phyloP scores from a whole-genome alignment of 1,140 invertebrate species.

The Agraylea sexmaculata region DNA sequence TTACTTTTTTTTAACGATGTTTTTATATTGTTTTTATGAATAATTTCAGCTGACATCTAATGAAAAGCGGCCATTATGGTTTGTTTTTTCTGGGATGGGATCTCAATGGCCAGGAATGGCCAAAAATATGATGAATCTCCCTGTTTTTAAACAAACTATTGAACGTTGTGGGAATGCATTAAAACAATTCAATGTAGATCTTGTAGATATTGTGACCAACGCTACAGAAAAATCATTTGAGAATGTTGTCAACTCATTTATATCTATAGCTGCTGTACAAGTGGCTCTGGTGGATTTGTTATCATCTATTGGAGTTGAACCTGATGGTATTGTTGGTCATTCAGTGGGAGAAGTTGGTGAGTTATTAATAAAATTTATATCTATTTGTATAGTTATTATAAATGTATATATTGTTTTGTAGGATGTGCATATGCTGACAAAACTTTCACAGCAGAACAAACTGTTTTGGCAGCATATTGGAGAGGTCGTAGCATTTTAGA shows the following conservation, averaged over 20 bases:
- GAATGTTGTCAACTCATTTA: conserved; percentile 78
- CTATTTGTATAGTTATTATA: background rate
- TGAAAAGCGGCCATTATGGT: conserved; percentile 77
- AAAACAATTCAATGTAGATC: conserved; percentile 63
- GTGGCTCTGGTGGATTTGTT: conserved; percentile 83
- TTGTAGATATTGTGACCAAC: conserved; percentile 69
- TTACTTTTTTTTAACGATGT: conserved; percentile 3
- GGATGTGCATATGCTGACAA: conserved; percentile 96
- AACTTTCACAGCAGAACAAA: conserved; percentile 83
- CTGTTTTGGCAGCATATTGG: conserved; percentile 84
- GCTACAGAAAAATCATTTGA: conserved; percentile 65
- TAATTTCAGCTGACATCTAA: conserved; percentile 21
- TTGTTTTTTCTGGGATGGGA: conserved; percentile 93
- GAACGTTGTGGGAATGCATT: conserved; percentile 62
- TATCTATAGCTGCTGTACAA: conserved; percentile 90
- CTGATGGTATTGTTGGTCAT: conserved; percentile 92
- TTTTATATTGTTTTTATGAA: background rate
- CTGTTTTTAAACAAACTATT: conserved; percentile 69
- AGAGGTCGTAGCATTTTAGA: conserved; percentile 79
- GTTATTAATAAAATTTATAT: conserved; percentile 4
- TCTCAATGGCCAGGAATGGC: conserved; percentile 94
- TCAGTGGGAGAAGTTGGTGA: conserved; percentile 80
- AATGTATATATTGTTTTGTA: conserved; percentile 18
- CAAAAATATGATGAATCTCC: conserved; percentile 66
- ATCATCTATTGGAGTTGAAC: conserved; percentile 60